Evolutionary conservation across 2,113 vertebrate species (phyloP).

Genomic region (Cinclus mexicanus): DNA sequence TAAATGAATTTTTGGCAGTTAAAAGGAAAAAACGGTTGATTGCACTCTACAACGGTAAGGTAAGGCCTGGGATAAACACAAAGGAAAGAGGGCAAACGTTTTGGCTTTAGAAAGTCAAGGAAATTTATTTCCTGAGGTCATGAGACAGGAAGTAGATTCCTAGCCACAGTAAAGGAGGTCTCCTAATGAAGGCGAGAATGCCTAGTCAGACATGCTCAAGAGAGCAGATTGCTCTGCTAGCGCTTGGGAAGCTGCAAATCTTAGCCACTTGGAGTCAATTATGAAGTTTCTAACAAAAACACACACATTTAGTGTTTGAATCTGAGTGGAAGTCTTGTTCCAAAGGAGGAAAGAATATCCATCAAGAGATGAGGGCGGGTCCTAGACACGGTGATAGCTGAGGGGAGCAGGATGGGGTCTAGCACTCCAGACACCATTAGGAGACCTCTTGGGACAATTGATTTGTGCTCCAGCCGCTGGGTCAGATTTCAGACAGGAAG

Average conservation of each 20-base stretch:
- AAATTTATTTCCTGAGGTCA: slow-evolving; percentile 87
- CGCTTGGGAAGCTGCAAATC: slow-evolving; percentile 59
- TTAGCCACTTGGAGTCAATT: slow-evolving; percentile 65
- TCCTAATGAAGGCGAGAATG: slow-evolving; percentile 71
- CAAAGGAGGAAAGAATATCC: slow-evolving; percentile 36
- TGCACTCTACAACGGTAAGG: slow-evolving; percentile 60
- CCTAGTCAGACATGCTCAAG: slow-evolving; percentile 69
- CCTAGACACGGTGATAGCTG: slow-evolving; percentile 63
- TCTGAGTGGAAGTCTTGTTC: slow-evolving; percentile 59
- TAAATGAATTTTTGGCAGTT: slow-evolving; percentile 53
- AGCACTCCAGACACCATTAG: slow-evolving; percentile 71
- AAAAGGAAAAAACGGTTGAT: slow-evolving; percentile 43
- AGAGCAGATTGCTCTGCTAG: slow-evolving; percentile 60
- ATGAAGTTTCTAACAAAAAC: slow-evolving; percentile 60
- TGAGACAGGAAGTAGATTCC: slow-evolving; percentile 84
- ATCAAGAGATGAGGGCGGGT: slow-evolving; percentile 56
- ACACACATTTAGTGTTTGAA: slow-evolving; percentile 71
- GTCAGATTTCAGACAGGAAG: slow-evolving; percentile 71
- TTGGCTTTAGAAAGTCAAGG: slow-evolving; percentile 85
- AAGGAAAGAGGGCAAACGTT: slow-evolving; percentile 79
- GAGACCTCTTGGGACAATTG: slow-evolving; percentile 74
- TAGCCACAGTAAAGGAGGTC: slow-evolving; percentile 76
- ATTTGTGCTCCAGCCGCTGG: slow-evolving; percentile 74
- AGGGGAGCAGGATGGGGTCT: slow-evolving; percentile 57
- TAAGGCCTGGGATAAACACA: slow-evolving; percentile 59